A percentile compares a stretch with the other conserved stretches of the same genome.
These are phyloP conservation scores for Lepidocolaptes lacrymiger DNA, from an alignment of 2,797 vertebrate species.

Conservation along the genomic window DNA sequence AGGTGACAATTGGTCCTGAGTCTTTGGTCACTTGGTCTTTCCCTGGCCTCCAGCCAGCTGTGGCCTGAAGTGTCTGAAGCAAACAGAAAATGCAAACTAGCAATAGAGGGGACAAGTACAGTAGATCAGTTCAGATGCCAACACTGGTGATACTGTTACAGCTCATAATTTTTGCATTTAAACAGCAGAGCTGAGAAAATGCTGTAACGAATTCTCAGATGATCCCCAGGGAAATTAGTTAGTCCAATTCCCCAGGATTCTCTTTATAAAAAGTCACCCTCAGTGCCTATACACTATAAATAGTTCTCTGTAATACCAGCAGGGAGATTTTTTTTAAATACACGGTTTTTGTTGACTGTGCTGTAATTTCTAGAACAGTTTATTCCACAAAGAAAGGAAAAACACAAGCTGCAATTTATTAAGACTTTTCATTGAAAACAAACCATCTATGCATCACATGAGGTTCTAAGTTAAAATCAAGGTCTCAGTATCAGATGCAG, in stretches of 20 bases:
- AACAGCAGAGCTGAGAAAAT: background rate
- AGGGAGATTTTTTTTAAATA: background rate
- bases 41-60: background rate
- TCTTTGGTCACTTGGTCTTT: background rate
- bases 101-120: background rate
- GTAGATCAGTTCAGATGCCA: background rate
- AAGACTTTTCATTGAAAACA: background rate
- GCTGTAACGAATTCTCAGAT: background rate
- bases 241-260: background rate
- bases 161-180: background rate
- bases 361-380: background rate
- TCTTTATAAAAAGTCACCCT: background rate
- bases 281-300: background rate
- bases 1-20: background rate
- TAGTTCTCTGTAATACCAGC: background rate
- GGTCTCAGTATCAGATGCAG: background rate
- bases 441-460: background rate
- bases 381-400: background rate
- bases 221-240: conserved; percentile 7
- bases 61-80: background rate
- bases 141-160: background rate
- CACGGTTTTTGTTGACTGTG: background rate
- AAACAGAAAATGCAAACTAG: background rate
- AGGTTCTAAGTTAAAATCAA: background rate
- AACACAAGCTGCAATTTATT: background rate